Evolutionary conservation across 2,888 invertebrate species (phyloP), one percentile per base, ranked within the genome.

Genomic region (Tipula confusa): DNA sequence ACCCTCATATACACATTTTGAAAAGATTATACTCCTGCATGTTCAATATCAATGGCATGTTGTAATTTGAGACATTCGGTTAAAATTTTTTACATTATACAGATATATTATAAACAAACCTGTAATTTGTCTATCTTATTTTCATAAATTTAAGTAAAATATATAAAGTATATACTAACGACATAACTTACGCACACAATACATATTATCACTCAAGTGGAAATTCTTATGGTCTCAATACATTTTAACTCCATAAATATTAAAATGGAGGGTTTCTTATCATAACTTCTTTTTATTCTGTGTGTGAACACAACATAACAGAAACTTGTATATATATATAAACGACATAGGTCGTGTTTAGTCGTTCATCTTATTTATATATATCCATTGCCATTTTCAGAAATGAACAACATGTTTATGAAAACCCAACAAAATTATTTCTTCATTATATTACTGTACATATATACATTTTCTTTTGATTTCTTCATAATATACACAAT

Each of bases 21-120:
- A 64, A 64, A 64, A 64, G 64, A 64, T 64, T 64, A 64, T 24
- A 64, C 64, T 64, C 64, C 64, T 64, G 64, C 64, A 64, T 64
- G 64, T 64, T 24, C 18, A 64, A 64, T 64, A 64, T 64, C 64
- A 64, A 64, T 64, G 9, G 64, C 64, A 64, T 64, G 64, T 64
- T 64, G 64, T 64, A 64, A 64, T 64, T 9, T 64, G 64, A 64
- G 64, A 64, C 64, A 64, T 64, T 64, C 64, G 18, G 64, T 64
- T 64, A 9, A 64, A 24, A n/a, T n/a, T n/a, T n/a, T n/a, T n/a
- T n/a, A n/a, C n/a, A n/a, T n/a, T n/a, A n/a, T n/a, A n/a, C n/a
- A 64, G 24, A 64, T 64, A 24, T 64, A 64, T 64, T 24, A 64
- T 64, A 64, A 64, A 64, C 64, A 64, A 64, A 64, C 64, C 64